phyloP scores from a whole-genome alignment of 92 coral and sea anemone species.

The Parazoanthus atlanticus region DNA sequence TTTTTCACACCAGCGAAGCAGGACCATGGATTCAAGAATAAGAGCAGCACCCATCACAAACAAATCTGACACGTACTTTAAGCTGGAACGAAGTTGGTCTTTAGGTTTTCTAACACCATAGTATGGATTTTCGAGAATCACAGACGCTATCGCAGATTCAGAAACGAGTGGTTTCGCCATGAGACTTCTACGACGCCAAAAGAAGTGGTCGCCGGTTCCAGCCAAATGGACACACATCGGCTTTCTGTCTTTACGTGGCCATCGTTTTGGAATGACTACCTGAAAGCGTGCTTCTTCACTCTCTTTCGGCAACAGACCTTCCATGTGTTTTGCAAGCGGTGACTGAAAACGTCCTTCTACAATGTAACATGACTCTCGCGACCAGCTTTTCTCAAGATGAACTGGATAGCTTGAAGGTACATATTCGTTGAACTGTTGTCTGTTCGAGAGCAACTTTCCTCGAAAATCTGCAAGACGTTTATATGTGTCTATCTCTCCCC shows the following conservation, averaged over 20 bases:
- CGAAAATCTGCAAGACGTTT: constrained; percentile 76
- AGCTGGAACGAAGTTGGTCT: constrained; percentile 87
- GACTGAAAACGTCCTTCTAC: constrained; percentile 93
- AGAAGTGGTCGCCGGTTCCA: constrained; percentile 96
- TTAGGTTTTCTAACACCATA: constrained; percentile 92
- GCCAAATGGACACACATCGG: constrained; percentile 91
- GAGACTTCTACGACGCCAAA: constrained; percentile 93
- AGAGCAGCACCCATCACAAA: constrained; percentile 95
- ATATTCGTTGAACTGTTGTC: constrained; percentile 58
- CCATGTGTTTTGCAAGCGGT: constrained; percentile 82
- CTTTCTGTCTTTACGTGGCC: constrained; percentile 67
- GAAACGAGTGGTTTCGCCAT: constrained; percentile 92
- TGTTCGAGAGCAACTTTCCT: constrained; percentile 53
- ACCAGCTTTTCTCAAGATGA: constrained; percentile 74
- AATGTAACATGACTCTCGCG: constrained; percentile 77
- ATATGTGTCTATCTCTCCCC: constrained; percentile 82
- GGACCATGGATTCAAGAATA: constrained; percentile 83
- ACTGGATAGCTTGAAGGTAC: constrained; percentile 71
- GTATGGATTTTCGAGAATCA: constrained; percentile 88
- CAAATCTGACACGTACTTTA: constrained; percentile 84
- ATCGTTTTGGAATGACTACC: constrained; percentile 76
- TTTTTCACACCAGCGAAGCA: constrained; percentile 86
- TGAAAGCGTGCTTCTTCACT: constrained; percentile 93
- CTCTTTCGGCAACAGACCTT: constrained; percentile 87
- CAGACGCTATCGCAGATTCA: constrained; percentile 82